Evolutionary conservation across 2,113 vertebrate genomes (phyloP).

Genomic region (Poicephalus gulielmi): DNA sequence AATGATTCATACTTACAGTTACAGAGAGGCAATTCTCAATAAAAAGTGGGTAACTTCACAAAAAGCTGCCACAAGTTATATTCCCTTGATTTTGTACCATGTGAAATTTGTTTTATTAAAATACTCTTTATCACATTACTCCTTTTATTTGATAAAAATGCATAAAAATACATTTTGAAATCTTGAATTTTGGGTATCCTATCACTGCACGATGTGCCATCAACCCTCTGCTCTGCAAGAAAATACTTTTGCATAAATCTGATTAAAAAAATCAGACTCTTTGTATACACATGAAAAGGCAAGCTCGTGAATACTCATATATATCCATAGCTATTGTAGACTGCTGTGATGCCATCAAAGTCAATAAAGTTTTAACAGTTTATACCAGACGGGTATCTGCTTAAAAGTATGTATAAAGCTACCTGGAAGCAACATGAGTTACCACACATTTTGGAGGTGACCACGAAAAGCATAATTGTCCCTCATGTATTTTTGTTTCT

Average conservation of each 20-base stretch:
- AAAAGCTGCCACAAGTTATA: constrained; percentile 13
- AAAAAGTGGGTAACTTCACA: neutral
- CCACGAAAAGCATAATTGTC: neutral
- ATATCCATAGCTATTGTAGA: neutral
- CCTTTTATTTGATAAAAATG: constrained; percentile 17
- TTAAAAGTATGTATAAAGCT: neutral
- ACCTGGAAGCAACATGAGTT: neutral
- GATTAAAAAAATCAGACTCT: neutral
- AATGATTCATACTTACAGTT: constrained; percentile 41
- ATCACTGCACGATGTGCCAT: neutral
- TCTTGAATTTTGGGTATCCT: neutral
- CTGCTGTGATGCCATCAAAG: neutral
- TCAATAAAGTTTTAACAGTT: neutral
- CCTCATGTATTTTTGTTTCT: neutral
- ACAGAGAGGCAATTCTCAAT: constrained; percentile 5
- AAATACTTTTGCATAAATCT: neutral
- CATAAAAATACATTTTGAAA: neutral
- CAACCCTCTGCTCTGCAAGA: neutral
- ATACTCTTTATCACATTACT: neutral
- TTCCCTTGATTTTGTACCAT: neutral
- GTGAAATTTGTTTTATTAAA: constrained; percentile 11
- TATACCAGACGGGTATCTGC: neutral
- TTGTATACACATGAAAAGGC: neutral
- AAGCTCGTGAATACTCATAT: neutral
- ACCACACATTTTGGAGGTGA: neutral